These are phyloP conservation scores for Drosophila demipolita DNA, from an alignment of 2,888 invertebrate species.

Conservation along the genomic window DNA sequence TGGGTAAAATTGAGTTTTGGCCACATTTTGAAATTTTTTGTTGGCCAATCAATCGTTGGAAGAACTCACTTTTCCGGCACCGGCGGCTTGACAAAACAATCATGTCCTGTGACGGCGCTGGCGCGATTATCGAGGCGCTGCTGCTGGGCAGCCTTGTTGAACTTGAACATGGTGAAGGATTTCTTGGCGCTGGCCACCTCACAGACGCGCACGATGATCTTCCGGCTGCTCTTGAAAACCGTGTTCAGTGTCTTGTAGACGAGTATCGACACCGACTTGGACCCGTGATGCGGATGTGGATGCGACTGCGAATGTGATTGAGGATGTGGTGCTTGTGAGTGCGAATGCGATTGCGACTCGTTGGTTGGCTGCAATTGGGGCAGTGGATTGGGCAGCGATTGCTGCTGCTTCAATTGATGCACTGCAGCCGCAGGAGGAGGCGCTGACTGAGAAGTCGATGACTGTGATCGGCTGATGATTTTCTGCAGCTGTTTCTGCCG, in stretches of 20 bases:
- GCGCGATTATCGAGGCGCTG: conserved; percentile 86
- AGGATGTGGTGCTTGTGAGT: conserved; percentile 53
- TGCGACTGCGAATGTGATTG: conserved; percentile 49
- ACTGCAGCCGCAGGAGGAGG: conserved; percentile 74
- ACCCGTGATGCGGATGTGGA: conserved; percentile 51
- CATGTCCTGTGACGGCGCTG: conserved; percentile 92
- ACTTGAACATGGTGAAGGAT: conserved; percentile 89
- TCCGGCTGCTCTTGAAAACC: conserved; percentile 85
- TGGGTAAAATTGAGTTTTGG: neutral
- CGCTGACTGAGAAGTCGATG: conserved; percentile 76
- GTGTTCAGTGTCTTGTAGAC: conserved; percentile 85
- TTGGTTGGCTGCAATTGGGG: conserved; percentile 53
- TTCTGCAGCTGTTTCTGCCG: conserved; percentile 65
- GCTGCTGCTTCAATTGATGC: conserved; percentile 82
- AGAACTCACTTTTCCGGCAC: conserved; percentile 85
- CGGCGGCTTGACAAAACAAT: conserved; percentile 91
- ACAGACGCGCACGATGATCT: conserved; percentile 85
- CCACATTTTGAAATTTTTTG: neutral
- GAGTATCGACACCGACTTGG: conserved; percentile 85
- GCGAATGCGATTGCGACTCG: conserved; percentile 41
- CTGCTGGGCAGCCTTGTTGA: conserved; percentile 85
- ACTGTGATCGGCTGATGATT: conserved; percentile 82
- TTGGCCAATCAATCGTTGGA: conserved; percentile 6
- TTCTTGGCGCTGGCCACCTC: conserved; percentile 85
- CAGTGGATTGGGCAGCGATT: conserved; percentile 80